Evolutionary conservation across 1,140 invertebrate genomes (phyloP), one percentile per base, ranked within the genome.

Genomic region (Sweltsa coloradensis): DNA sequence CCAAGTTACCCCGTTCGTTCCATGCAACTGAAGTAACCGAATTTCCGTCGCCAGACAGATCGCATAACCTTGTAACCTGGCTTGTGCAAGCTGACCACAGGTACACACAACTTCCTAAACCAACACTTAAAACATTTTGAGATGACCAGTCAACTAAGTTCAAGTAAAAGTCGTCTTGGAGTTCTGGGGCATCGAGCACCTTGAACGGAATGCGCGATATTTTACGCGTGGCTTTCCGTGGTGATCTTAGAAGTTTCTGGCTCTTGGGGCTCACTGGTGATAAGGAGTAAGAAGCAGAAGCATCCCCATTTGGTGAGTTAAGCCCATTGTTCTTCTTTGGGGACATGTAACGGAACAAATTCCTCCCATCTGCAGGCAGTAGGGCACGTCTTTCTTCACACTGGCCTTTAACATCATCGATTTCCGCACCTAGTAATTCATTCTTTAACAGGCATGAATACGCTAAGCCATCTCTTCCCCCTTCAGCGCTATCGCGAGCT

Each of bases 131-230:
- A 23, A 83, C 74, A 65, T 84, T 84, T 55, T 76, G 74, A 11
- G 75, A 75, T 13, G 77, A 81, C 80, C 80, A 83, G 64, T 83
- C 80, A 5, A 83, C 80, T 19, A 83, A 59, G 60, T 83, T 83
- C 11, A 84, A 59, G 55, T 83, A 83, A 54, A 84, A 83, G 60
- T 83, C 80, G 60, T 83, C 81, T 58, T 83, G 79, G 13, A 83
- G 60, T 57, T 84, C 81, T 3, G 80, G 80, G 4, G 80, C 80
- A 65, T 84, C 80, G n/a, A 83, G 61, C 7, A 83, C 64, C 63
- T 65, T 43, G 9, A 47, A 26, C 24, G 31, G n/a, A 41, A 78
- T 76, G 60, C 75, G 76, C 7, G 74, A 73, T 47, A 80, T 80
- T 60, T 80, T 77, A 46, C 77, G 56, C 0, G 74, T 69, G 51